Evolutionary conservation across 2,113 vertebrate genomes (phyloP).

Genomic region (Elaphurus davidianus): DNA sequence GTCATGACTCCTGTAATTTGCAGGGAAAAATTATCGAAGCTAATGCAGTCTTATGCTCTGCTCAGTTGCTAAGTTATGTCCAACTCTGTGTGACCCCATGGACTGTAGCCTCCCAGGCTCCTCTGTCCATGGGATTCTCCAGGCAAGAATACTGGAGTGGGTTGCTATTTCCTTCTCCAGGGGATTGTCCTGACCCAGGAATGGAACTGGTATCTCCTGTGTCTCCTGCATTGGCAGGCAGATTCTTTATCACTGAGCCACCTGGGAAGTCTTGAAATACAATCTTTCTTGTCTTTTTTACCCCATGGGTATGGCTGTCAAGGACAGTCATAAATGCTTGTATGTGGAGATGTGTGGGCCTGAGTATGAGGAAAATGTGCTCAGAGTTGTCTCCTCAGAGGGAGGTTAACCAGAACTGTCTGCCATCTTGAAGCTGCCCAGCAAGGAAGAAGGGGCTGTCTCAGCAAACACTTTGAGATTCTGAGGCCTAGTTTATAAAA

Average conservation of each 20-base stretch:
- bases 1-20: neutral
- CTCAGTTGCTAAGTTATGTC: neutral
- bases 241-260: neutral
- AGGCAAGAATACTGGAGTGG: neutral
- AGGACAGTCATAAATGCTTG: neutral
- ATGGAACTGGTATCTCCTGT: neutral
- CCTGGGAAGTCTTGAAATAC: neutral
- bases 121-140: neutral
- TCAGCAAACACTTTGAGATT: neutral
- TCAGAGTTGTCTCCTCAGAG: neutral
- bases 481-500: constrained; percentile 25
- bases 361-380: neutral
- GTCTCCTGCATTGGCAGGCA: neutral
- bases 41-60: neutral
- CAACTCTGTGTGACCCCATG: neutral
- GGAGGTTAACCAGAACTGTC: neutral
- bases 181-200: neutral
- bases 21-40: neutral
- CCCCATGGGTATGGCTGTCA: neutral
- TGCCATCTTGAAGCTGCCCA: neutral
- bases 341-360: neutral
- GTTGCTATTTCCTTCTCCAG: neutral
- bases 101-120: neutral
- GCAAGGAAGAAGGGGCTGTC: neutral
- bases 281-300: neutral